phyloP scores from a whole-genome alignment of 1,140 invertebrate species.

The Ganaspis sp. region DNA sequence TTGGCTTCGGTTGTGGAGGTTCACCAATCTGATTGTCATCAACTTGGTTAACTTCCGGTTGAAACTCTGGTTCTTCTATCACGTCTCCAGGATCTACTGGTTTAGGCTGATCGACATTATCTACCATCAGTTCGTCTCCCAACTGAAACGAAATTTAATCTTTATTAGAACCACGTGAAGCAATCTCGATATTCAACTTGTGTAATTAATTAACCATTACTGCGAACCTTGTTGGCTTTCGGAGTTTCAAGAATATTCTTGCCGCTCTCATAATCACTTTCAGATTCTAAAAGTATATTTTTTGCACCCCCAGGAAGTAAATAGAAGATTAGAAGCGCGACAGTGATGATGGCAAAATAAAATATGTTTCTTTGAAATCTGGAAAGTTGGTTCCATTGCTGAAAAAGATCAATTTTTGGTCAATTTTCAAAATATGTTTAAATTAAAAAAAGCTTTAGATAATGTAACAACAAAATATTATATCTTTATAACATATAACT shows the following conservation, averaged over 20 bases:
- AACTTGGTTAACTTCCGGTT: constrained; percentile 71
- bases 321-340: constrained; percentile 78
- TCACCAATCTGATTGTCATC: constrained; percentile 73
- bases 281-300: constrained; percentile 53
- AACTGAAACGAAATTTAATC: constrained; percentile 47
- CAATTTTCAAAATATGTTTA: constrained; percentile 6
- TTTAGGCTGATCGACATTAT: constrained; percentile 60
- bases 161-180: constrained; percentile 31
- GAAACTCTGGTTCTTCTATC: constrained; percentile 72
- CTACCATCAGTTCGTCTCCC: constrained; percentile 62
- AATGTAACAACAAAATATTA: too few species aligned
- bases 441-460: neutral
- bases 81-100: constrained; percentile 58
- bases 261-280: constrained; percentile 63
- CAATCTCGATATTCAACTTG: constrained; percentile 34
- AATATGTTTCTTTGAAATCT: constrained; percentile 86
- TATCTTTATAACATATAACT: too few species aligned
- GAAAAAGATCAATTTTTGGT: constrained; percentile 44
- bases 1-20: constrained; percentile 69
- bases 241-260: constrained; percentile 65
- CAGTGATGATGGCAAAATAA: constrained; percentile 78
- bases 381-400: constrained; percentile 91
- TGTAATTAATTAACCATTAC: constrained; percentile 43
- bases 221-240: constrained; percentile 60
- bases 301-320: constrained; percentile 71